A percentile compares a stretch with the other conserved stretches of the same genome.
These are phyloP conservation scores for Podarcis raffonei DNA, from an alignment of 2,113 vertebrate species.

Conservation along the genomic window DNA sequence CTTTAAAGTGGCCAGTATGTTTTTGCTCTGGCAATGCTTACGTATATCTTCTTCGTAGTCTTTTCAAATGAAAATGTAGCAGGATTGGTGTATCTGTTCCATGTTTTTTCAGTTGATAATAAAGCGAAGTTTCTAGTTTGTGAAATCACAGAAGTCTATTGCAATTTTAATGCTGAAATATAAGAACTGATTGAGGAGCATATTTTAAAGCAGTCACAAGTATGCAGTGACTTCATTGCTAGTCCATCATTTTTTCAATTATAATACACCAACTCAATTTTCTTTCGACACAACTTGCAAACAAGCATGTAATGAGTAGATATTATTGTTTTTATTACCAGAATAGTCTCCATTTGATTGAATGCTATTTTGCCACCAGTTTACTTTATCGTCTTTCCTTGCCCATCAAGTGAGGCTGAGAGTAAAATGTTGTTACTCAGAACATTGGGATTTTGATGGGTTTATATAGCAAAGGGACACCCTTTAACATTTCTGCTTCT, in stretches of 20 bases:
- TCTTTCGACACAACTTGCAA: background rate
- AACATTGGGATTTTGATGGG: conserved; percentile 3
- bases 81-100: background rate
- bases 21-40: conserved; percentile 1
- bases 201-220: background rate
- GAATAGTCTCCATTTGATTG: background rate
- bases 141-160: background rate
- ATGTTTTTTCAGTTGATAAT: rapidly evolving
- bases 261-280: background rate
- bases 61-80: background rate
- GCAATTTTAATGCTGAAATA: background rate
- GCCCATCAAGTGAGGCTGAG: conserved; percentile 1
- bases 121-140: background rate
- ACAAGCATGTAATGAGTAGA: background rate
- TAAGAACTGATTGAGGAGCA: background rate
- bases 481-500: conserved; percentile 20
- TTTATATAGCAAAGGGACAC: conserved; percentile 33
- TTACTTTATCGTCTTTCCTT: background rate
- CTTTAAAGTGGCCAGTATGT: background rate
- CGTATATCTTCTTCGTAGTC: background rate
- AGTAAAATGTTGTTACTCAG: conserved; percentile 27
- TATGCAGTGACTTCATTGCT: rapidly evolving
- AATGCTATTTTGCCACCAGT: background rate
- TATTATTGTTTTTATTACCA: background rate
- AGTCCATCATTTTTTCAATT: background rate